Evolutionary conservation across 2,888 invertebrate species (phyloP), one percentile per base, ranked within the genome.

Genomic region (Punctoribates punctum): DNA sequence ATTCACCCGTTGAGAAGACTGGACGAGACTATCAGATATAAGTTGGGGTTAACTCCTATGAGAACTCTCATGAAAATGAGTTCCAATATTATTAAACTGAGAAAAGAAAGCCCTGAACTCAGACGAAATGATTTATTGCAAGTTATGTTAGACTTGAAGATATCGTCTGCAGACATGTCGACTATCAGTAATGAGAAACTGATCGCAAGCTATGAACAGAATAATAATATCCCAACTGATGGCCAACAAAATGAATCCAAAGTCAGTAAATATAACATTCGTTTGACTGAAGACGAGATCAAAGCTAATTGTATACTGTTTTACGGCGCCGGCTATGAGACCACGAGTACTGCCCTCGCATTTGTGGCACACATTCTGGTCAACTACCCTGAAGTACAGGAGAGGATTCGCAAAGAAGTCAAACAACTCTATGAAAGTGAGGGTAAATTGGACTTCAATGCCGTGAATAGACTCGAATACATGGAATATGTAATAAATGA

Each of bases 301-400:
- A 42, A 70, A 17, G 74, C 65, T 17, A 77, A 77, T 75, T 46
- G 75, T 23, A 29, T 77, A 4, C 13, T 78, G 20, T 75, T 77
- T 65, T 78, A 75, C 42, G 54, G 72, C 73, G 78, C 78, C 42
- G 78, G 77, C 23, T 79, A 76, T 60, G 79, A 79, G 65, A 79
- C 79, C 17, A 79, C 79, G 11, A 79, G 79, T 20, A 77, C 79
- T n/a, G 76, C 79, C 15, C 60, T 79, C 13, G 79, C 76, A 20
- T 79, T 76, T 67, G 75, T 77, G 8, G 77, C 77, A 15, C 79
- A 79, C 73, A 38, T 80, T 42, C 75, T 80, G 0, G 73, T 79
- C 46, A 77, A 78, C 23, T 46, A 78, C 29, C 78, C 75, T 0
- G 78, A 79, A 2, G 62, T 77, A 17, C 80, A 80, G 70, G 79